A percentile compares a stretch with the other conserved stretches of the same genome.
Conservation (phyloP, 2,113 vertebrate species). For the Rhagologus leucostigma region DNA sequence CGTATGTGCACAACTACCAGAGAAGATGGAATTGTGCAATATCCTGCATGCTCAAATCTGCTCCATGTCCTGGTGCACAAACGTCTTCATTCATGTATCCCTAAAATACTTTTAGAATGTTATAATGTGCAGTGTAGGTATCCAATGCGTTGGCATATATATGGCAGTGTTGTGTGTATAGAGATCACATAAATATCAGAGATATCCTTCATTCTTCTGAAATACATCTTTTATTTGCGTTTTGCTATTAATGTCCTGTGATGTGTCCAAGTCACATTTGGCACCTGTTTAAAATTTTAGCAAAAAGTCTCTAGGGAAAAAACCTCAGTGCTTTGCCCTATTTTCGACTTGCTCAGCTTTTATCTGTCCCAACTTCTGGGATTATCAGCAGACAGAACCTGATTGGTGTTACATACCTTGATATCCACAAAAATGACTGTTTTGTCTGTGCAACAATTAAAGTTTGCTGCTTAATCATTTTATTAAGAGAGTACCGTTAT, state of each 20-base stretch:
- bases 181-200: not conserved
- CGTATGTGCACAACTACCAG: not conserved
- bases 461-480: not conserved
- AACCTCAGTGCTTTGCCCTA: not conserved
- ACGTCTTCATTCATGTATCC: not conserved
- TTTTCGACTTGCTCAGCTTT: not conserved
- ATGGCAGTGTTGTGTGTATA: not conserved
- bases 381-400: not conserved
- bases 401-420: not conserved
- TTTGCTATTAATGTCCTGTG: not conserved
- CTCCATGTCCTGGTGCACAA: not conserved
- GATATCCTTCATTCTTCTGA: not conserved
- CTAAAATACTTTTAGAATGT: not conserved
- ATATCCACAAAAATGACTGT: not conserved
- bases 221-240: not conserved
- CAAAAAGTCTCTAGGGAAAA: not conserved
- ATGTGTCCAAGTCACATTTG: not conserved
- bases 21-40: not conserved
- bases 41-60: not conserved
- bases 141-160: fast-evolving
- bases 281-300: not conserved
- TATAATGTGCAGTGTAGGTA: not conserved
- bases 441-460: not conserved
- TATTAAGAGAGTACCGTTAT: not conserved
- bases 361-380: not conserved